phyloP scores from a whole-genome alignment of 2,888 invertebrate species.

The Lacanobia oleracea region DNA sequence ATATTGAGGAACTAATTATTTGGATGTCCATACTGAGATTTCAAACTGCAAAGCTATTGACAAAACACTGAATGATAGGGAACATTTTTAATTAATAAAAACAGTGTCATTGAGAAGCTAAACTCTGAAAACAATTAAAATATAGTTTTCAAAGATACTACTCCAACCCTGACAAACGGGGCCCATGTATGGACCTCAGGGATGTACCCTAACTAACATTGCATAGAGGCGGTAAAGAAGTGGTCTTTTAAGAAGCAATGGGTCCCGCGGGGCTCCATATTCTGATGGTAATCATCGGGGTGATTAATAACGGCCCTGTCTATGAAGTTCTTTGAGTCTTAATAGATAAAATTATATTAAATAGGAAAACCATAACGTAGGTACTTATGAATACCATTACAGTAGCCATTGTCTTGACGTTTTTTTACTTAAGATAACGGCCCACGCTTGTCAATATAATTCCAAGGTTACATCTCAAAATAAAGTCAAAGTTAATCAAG shows the following conservation, averaged over 20 bases:
- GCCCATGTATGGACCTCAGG: too few species aligned
- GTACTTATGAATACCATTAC: background rate
- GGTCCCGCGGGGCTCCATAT: too few species aligned
- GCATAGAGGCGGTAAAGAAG: too few species aligned
- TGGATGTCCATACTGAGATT: background rate
- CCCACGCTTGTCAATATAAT: constrained; percentile 19
- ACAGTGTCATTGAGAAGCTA: too few species aligned
- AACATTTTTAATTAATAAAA: too few species aligned
- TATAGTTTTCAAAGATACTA: background rate
- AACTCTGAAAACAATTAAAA: background rate
- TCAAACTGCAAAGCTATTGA: background rate
- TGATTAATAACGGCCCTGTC: background rate
- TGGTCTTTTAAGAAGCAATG: too few species aligned
- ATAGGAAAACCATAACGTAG: background rate
- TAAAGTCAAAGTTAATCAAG: constrained; percentile 42
- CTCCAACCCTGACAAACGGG: too few species aligned
- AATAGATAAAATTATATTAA: too few species aligned
- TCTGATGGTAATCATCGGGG: too few species aligned
- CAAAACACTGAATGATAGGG: background rate
- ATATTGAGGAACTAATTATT: background rate
- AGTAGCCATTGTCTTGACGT: constrained; percentile 1
- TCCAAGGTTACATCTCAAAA: constrained; percentile 32
- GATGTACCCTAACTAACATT: too few species aligned
- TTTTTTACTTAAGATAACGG: background rate
- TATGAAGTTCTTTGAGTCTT: background rate